phyloP scores from a whole-genome alignment of 2,888 invertebrate species.

The Xanthia togata region DNA sequence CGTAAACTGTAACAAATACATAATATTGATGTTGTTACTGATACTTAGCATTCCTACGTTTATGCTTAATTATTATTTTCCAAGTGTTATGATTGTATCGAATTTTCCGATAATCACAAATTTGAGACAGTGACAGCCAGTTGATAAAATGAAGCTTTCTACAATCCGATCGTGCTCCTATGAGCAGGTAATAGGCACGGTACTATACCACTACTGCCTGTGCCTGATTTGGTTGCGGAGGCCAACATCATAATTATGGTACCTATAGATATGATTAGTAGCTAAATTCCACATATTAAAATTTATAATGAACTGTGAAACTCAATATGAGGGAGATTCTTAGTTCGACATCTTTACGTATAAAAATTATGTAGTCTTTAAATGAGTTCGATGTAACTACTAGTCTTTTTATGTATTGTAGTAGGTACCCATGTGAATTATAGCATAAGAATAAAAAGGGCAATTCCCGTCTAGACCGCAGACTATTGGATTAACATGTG shows the following conservation, averaged over 20 bases:
- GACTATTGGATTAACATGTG: constrained; percentile 71
- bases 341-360: background rate
- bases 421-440: constrained; percentile 21
- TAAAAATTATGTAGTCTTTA: background rate
- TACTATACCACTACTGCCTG: background rate
- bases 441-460: constrained; percentile 37
- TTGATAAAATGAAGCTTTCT: background rate
- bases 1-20: constrained; percentile 36
- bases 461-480: constrained; percentile 67
- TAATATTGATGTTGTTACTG: constrained; percentile 12
- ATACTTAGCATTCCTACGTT: background rate
- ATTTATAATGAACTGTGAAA: background rate
- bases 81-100: background rate
- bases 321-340: background rate
- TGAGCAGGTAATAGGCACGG: background rate
- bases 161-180: background rate
- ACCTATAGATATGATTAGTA: background rate
- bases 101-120: background rate
- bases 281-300: background rate
- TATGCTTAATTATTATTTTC: background rate
- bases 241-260: background rate
- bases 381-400: background rate
- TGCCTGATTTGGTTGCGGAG: background rate
- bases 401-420: background rate
- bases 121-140: background rate